Evolutionary conservation across 2,113 vertebrate genomes (phyloP).

Genomic region (Anolis carolinensis): DNA sequence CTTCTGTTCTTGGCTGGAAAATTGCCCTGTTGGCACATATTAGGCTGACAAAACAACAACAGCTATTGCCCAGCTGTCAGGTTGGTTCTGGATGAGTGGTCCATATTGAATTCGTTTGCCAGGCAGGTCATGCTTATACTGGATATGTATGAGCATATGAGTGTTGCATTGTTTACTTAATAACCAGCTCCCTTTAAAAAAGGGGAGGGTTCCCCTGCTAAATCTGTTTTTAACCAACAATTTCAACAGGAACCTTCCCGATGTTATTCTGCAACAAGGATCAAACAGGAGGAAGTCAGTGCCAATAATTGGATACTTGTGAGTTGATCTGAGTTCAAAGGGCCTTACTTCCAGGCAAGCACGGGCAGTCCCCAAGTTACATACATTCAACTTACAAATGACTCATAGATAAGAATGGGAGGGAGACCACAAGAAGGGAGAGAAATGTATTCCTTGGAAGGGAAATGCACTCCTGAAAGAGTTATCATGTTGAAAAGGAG

Average conservation of each 20-base stretch:
- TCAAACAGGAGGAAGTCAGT: not conserved
- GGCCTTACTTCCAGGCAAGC: not conserved
- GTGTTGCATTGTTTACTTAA: not conserved
- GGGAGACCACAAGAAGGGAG: no score
- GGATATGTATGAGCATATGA: not conserved
- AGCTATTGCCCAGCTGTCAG: conserved; percentile 15
- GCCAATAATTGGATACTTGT: not conserved
- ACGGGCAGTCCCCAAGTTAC: no score
- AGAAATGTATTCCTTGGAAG: no score
- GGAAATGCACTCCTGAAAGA: no score
- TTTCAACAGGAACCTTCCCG: not conserved
- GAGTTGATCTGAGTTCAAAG: not conserved
- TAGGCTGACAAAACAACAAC: conserved; percentile 20
- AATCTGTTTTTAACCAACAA: not conserved
- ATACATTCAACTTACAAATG: no score
- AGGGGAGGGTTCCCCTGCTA: not conserved
- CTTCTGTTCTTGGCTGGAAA: conserved; percentile 19
- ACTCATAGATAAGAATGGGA: no score
- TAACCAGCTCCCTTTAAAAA: not conserved
- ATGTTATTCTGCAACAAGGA: not conserved
- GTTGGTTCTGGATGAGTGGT: not conserved
- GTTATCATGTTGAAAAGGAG: no score
- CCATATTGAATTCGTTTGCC: not conserved
- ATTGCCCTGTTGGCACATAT: conserved; percentile 20
- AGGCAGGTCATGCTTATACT: conserved; percentile 1